A percentile compares a stretch with the other conserved stretches of the same genome.
These are phyloP conservation scores for Lasioglossum oenotherae DNA, from an alignment of 2,888 invertebrate species.

Conservation along the genomic window DNA sequence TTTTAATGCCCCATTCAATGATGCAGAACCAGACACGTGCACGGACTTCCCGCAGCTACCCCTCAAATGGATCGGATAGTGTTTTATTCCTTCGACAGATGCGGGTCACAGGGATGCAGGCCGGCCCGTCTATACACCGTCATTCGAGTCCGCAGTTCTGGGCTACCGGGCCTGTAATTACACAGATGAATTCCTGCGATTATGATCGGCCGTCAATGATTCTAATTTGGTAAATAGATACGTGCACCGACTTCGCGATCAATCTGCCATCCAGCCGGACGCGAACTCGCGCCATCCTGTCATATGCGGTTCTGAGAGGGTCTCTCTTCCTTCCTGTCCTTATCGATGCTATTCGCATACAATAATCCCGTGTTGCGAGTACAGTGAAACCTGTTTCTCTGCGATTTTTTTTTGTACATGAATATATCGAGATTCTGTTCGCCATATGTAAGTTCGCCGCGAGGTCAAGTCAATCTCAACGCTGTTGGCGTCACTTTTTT, in stretches of 20 bases:
- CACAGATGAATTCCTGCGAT: slow-evolving; percentile 8
- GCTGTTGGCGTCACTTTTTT: too few relatives aligned
- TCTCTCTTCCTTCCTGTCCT: neutral
- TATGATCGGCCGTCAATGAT: neutral
- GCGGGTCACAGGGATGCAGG: neutral
- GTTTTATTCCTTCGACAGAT: slow-evolving; percentile 17
- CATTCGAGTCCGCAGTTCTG: neutral
- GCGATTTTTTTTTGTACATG: too few relatives aligned
- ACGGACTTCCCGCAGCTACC: neutral
- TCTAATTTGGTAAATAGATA: neutral
- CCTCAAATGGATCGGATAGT: slow-evolving; percentile 28
- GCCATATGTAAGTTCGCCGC: too few relatives aligned
- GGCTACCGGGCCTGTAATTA: neutral
- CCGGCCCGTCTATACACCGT: neutral
- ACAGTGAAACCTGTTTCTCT: too few relatives aligned
- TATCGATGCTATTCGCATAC: too few relatives aligned
- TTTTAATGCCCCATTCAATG: slow-evolving; percentile 48
- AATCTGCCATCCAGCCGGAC: neutral
- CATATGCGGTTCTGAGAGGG: neutral
- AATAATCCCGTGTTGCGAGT: too few relatives aligned
- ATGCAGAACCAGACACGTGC: slow-evolving; percentile 27
- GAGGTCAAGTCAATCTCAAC: too few relatives aligned
- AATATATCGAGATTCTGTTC: too few relatives aligned
- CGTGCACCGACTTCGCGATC: neutral
- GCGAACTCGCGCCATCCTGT: neutral